Evolutionary conservation across 1,140 invertebrate species (phyloP).

Genomic region (Drepana arcuata): DNA sequence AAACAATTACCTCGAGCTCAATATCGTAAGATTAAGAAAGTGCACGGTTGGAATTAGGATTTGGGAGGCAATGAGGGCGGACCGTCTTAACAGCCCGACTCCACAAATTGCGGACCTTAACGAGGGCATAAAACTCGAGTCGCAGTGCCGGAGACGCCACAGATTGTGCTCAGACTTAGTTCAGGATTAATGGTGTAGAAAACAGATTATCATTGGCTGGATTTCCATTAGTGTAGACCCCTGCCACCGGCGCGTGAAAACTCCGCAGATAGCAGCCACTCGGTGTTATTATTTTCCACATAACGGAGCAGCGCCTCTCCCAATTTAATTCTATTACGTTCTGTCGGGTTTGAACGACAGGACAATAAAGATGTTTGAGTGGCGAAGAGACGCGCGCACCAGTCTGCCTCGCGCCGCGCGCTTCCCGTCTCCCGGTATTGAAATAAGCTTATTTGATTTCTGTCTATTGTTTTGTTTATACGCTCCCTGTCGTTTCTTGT

Average conservation of each 20-base stretch:
- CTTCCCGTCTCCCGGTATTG: constrained; percentile 12
- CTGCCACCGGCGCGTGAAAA: constrained; percentile 66
- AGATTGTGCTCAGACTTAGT: constrained; percentile 68
- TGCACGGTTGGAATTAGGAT: constrained; percentile 63
- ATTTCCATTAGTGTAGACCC: constrained; percentile 64
- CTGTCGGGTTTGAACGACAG: constrained; percentile 62
- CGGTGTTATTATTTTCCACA: constrained; percentile 69
- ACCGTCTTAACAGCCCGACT: constrained; percentile 58
- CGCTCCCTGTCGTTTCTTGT: too few relatives aligned
- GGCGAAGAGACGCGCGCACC: constrained; percentile 9
- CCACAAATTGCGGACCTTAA: constrained; percentile 70
- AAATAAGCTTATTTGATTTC: constrained; percentile 18
- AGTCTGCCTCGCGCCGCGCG: too few relatives aligned
- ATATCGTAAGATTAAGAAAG: constrained; percentile 68
- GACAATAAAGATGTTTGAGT: constrained; percentile 57
- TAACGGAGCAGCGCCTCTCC: constrained; percentile 54
- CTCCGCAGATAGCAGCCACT: constrained; percentile 48
- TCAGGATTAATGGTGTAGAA: constrained; percentile 69
- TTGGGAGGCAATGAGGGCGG: constrained; percentile 44
- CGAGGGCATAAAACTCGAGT: constrained; percentile 66
- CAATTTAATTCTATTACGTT: constrained; percentile 69
- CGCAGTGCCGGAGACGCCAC: constrained; percentile 56
- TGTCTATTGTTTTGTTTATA: constrained; percentile 15
- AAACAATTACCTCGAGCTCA: constrained; percentile 67
- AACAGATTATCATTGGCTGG: constrained; percentile 70